A percentile compares a stretch with the other conserved stretches of the same genome.
phyloP scores from a whole-genome alignment of 2,888 invertebrate genomes.

The Eremobia ochroleuca region DNA sequence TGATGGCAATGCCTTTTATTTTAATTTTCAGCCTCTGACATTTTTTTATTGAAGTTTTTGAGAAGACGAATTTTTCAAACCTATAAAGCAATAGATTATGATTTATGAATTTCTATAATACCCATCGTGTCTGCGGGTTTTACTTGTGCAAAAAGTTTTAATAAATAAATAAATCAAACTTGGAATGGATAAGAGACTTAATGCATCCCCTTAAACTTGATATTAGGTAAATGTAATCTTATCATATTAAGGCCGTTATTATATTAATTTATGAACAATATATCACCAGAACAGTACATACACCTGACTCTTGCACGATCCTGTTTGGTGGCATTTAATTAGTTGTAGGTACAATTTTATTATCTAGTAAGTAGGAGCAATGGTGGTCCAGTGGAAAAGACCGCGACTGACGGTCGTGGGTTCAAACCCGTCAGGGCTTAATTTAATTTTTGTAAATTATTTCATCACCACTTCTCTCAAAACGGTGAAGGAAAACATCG shows the following conservation, averaged over 20 bases:
- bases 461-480: no score
- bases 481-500: no score
- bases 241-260: slow-evolving; percentile 13
- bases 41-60: not conserved
- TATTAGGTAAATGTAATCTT: slow-evolving; percentile 10
- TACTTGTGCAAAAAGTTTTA: no score
- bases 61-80: not conserved
- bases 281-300: slow-evolving; percentile 8
- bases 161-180: no score
- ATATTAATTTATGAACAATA: slow-evolving; percentile 19
- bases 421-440: no score
- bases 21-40: no score
- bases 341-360: not conserved
- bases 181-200: not conserved
- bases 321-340: not conserved
- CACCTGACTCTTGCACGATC: slow-evolving; percentile 5
- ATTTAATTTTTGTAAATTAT: no score
- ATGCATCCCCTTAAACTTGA: slow-evolving; percentile 8
- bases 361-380: not conserved
- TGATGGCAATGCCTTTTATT: not conserved
- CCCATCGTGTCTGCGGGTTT: not conserved
- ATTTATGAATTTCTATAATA: not conserved
- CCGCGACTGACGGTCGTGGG: no score
- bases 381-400: no score
- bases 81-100: not conserved